Percentiles rank a stretch among this genome's conserved stretches.
Conservation (phyloP, 1,140 invertebrate species). For the Drosophila rhopaloa region DNA sequence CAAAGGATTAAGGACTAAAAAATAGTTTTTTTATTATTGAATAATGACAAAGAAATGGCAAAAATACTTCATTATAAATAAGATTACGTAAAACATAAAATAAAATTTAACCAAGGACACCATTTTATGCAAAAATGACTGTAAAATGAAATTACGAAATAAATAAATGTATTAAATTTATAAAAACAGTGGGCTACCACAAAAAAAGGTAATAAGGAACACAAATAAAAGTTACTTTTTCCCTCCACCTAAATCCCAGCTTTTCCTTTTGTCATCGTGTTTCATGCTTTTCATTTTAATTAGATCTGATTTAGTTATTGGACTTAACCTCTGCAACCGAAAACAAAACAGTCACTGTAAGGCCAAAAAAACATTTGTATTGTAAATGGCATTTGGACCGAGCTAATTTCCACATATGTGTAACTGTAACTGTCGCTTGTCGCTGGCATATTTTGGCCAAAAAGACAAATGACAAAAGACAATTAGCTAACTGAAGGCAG, state of each 20-base stretch:
- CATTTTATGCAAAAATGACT: too few relatives aligned
- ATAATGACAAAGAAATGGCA: too few relatives aligned
- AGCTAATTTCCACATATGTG: slow-evolving; percentile 35
- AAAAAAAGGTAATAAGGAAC: too few relatives aligned
- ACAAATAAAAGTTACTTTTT: too few relatives aligned
- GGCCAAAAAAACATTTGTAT: slow-evolving; percentile 53
- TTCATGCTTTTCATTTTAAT: slow-evolving; percentile 53
- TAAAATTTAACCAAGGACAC: too few relatives aligned
- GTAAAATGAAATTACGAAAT: too few relatives aligned
- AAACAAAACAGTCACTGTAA: slow-evolving; percentile 24
- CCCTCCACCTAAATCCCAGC: neutral
- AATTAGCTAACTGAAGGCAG: slow-evolving; percentile 51
- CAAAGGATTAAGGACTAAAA: too few relatives aligned
- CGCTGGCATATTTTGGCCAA: slow-evolving; percentile 38
- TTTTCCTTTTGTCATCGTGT: slow-evolving; percentile 2
- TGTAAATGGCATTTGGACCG: slow-evolving; percentile 46
- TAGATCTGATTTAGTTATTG: slow-evolving; percentile 36
- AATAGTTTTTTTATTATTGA: too few relatives aligned
- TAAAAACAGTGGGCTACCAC: too few relatives aligned
- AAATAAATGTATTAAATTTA: too few relatives aligned
- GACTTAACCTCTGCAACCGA: slow-evolving; percentile 7
- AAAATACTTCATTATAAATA: too few relatives aligned
- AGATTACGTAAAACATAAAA: too few relatives aligned
- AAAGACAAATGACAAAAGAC: slow-evolving; percentile 61
- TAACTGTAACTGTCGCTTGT: slow-evolving; percentile 39